Evolutionary conservation across 1,140 invertebrate genomes (phyloP).

Genomic region (Ctenoplectra terminalis): DNA sequence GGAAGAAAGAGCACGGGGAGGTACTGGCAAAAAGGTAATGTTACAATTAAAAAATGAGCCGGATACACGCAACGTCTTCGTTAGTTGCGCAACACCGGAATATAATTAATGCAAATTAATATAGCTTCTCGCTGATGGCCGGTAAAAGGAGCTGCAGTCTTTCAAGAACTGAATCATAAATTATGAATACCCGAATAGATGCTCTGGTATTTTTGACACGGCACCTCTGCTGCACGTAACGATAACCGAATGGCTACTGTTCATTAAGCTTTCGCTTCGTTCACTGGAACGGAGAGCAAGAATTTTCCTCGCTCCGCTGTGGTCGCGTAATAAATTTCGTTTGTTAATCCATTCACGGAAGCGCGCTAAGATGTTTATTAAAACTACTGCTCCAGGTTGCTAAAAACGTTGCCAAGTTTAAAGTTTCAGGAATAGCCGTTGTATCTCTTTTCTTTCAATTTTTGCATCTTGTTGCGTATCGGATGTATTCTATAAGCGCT

Average conservation of each 20-base stretch:
- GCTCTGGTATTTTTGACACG: neutral
- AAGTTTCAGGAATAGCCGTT: constrained; percentile 8
- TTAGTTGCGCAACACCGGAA: constrained; percentile 18
- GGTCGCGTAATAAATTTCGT: constrained; percentile 28
- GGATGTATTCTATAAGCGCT: constrained; percentile 8
- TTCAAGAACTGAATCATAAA: neutral
- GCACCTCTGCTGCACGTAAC: neutral
- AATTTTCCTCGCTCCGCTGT: constrained; percentile 10
- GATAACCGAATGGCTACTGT: constrained; percentile 30
- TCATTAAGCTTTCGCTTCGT: constrained; percentile 25
- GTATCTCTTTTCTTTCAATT: neutral
- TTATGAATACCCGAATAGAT: neutral
- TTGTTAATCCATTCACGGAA: constrained; percentile 30
- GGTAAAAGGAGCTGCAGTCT: constrained; percentile 13
- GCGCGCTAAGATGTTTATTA: constrained; percentile 21
- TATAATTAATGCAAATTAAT: constrained; percentile 60
- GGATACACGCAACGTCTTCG: neutral
- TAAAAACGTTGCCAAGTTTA: neutral
- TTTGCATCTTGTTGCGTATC: neutral
- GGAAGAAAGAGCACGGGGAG: no score
- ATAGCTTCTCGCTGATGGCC: neutral
- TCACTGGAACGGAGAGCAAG: constrained; percentile 15
- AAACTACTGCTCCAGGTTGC: neutral
- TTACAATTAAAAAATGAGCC: neutral
- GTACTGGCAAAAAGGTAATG: no score